These are phyloP conservation scores for Adelosebastes latens DNA, from an alignment of 2,797 vertebrate genomes.

Conservation along the genomic window DNA sequence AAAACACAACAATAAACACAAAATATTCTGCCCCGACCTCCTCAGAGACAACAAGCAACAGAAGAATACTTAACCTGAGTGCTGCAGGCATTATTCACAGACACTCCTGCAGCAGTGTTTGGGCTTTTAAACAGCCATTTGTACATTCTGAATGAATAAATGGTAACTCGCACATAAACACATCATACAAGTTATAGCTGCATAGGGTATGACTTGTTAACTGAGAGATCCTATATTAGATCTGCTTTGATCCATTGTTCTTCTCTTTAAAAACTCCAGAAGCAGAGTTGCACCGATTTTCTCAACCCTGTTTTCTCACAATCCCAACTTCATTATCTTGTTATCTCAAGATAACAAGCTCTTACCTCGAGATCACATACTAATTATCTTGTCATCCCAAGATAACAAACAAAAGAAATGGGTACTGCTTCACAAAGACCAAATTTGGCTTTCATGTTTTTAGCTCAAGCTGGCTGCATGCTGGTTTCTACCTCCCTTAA, in stretches of 20 bases:
- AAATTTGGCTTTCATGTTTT: slow-evolving; percentile 2
- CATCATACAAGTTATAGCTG: neutral
- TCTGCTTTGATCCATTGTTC: slow-evolving; percentile 10
- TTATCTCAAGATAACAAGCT: slow-evolving; percentile 58
- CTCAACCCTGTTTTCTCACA: slow-evolving; percentile 42
- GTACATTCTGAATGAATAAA: slow-evolving; percentile 12
- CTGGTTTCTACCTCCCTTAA: neutral
- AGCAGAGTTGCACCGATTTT: slow-evolving; percentile 8
- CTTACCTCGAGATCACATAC: slow-evolving; percentile 42
- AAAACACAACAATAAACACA: slow-evolving; percentile 29
- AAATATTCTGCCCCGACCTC: slow-evolving; percentile 20
- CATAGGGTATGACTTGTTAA: neutral
- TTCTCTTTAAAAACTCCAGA: slow-evolving; percentile 25
- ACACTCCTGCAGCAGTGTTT: slow-evolving; percentile 11
- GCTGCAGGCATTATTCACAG: slow-evolving; percentile 41
- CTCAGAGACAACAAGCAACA: slow-evolving; percentile 34
- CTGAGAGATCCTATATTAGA: neutral
- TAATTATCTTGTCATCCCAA: slow-evolving; percentile 51
- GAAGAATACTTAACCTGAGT: slow-evolving; percentile 50
- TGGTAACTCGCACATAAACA: neutral
- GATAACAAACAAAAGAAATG: slow-evolving; percentile 31
- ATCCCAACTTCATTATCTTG: slow-evolving; percentile 55
- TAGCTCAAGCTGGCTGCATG: neutral
- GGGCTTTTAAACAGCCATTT: slow-evolving; percentile 24
- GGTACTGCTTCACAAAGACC: neutral